Evolutionary conservation across 2,797 vertebrate genomes (phyloP).

Genomic region (Todus mexicanus): DNA sequence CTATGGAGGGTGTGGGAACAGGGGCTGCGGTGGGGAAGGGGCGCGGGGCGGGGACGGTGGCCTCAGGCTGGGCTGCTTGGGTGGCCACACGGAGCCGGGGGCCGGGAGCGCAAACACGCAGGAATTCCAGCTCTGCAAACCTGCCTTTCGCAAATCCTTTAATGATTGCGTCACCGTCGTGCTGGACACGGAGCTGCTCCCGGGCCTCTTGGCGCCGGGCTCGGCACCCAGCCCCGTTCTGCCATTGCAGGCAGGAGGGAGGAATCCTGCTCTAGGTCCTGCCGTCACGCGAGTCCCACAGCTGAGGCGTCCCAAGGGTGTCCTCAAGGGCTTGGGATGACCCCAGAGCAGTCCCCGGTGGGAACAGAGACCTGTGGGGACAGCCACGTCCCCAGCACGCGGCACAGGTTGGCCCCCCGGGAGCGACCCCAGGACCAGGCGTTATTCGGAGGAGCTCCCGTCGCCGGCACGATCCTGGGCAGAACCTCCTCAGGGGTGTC

Average conservation of each 20-base stretch:
- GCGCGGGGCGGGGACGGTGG: rapidly evolving
- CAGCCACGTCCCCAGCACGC: neutral
- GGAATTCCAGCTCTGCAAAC: neutral
- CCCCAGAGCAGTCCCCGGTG: neutral
- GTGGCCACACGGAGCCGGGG: neutral
- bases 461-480: neutral
- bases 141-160: conserved; percentile 25
- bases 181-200: neutral
- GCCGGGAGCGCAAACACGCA: neutral
- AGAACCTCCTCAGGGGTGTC: neutral
- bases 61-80: neutral
- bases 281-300: rapidly evolving
- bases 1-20: neutral
- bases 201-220: rapidly evolving
- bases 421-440: neutral
- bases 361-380: neutral
- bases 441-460: neutral
- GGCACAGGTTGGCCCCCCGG: neutral
- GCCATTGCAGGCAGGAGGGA: neutral
- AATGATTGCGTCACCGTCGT: neutral
- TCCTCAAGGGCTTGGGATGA: neutral
- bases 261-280: neutral
- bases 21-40: neutral
- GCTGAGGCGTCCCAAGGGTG: neutral
- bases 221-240: rapidly evolving